These are phyloP conservation scores for Melanerpes formicivorus DNA, from an alignment of 2,113 vertebrate species.

Conservation along the genomic window DNA sequence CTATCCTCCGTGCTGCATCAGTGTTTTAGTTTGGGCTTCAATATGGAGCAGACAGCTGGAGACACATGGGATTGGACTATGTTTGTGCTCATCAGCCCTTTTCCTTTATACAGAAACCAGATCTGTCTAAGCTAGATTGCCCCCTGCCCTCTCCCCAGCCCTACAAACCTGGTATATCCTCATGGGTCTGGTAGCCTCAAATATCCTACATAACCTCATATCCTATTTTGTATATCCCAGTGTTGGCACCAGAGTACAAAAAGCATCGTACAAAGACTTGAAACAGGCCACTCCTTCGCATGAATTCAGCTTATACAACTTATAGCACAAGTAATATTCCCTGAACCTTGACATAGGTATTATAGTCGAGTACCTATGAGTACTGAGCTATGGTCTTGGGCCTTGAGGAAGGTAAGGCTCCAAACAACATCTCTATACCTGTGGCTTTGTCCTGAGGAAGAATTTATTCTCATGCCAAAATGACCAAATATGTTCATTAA, in stretches of 20 bases:
- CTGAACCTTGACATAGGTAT: no score
- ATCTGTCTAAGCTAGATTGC: not conserved
- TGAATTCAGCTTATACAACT: not conserved
- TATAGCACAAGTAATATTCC: not conserved
- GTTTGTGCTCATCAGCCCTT: not conserved
- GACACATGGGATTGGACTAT: not conserved
- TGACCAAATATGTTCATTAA: not conserved
- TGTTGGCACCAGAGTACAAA: not conserved
- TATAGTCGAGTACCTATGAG: no score
- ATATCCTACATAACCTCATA: not conserved
- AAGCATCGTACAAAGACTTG: not conserved
- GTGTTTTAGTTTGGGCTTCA: not conserved
- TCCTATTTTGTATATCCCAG: rapidly evolving
- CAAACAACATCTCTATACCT: not conserved
- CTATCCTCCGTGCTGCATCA: not conserved
- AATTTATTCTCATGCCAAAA: not conserved
- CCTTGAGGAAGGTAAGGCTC: not conserved
- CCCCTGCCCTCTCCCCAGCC: rapidly evolving
- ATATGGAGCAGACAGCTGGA: not conserved
- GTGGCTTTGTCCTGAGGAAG: not conserved
- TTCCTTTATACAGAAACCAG: not conserved
- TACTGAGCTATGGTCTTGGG: no score
- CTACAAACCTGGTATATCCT: not conserved
- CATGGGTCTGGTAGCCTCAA: not conserved
- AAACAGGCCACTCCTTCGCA: not conserved